phyloP scores from a whole-genome alignment of 1,140 invertebrate species.

The Drosophila bipectinata region DNA sequence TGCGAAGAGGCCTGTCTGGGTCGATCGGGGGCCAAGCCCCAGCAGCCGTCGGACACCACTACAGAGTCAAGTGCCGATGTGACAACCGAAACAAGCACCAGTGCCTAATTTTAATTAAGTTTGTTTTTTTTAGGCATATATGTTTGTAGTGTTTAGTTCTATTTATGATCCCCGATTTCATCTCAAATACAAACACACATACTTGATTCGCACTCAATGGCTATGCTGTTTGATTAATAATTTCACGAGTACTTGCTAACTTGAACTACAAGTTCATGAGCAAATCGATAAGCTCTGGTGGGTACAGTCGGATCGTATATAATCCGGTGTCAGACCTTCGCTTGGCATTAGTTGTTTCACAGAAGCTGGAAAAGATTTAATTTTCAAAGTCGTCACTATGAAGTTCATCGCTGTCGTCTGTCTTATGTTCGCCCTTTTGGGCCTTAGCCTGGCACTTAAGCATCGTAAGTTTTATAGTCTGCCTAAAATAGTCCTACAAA shows the following conservation, averaged over 20 bases:
- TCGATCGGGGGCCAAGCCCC: conserved; percentile 8
- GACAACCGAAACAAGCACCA: conserved; percentile 35
- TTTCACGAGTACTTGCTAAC: conserved; percentile 60
- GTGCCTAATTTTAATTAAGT: conserved; percentile 5
- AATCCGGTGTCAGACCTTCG: conserved; percentile 6
- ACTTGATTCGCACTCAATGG: conserved; percentile 2
- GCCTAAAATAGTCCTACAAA: background rate
- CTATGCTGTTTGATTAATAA: conserved; percentile 26
- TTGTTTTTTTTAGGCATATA: background rate
- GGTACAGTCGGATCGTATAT: conserved; percentile 35
- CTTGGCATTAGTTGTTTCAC: conserved; percentile 39
- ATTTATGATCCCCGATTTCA: conserved; percentile 10
- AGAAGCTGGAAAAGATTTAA: conserved; percentile 9
- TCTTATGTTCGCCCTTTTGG: conserved; percentile 54
- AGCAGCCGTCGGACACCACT: conserved; percentile 1
- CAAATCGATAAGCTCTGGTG: conserved; percentile 21
- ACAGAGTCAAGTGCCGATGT: conserved; percentile 23
- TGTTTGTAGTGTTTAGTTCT: conserved; percentile 33
- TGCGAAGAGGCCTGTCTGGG: conserved; percentile 89
- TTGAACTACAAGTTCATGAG: conserved; percentile 50
- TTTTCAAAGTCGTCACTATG: conserved; percentile 34
- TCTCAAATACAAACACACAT: conserved; percentile 9
- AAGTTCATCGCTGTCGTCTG: conserved; percentile 52
- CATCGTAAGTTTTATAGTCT: conserved; percentile 38
- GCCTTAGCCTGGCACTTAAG: conserved; percentile 45